Evolutionary conservation across 2,113 vertebrate genomes (phyloP), one percentile per base, ranked within the genome.

Genomic region (Zosterops hypoxanthus): DNA sequence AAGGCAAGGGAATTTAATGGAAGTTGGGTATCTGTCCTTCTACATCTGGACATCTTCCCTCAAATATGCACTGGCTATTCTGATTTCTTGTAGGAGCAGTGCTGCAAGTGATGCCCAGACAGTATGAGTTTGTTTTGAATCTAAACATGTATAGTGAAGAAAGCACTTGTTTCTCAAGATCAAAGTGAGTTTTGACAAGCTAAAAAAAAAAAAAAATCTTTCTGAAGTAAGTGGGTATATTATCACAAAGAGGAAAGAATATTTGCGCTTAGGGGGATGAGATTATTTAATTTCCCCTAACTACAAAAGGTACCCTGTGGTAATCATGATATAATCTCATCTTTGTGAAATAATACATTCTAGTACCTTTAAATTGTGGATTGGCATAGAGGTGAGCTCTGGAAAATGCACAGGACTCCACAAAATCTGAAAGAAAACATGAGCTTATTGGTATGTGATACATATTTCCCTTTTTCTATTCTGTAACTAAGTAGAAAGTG

Each of bases 251-350:
- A 56, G 22, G 44, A 64, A 72, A 73, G 42, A 77, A 47, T 63
- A 41, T 78, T 70, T 50, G 4, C 88, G 16, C 9, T 59, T 2
- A 5, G 11, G 28, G 25, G 20, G 22, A 33, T 77, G 61, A 94
- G 60, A 78, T 89, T 81, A 82, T 91, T 79, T 85, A 2, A 76
- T 94, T 91, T 94, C 86, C 29, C 75, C 28, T 72, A 80, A 59
- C 29, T 75, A 29, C 56, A 83, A 63, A 56, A 78, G 68, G 55
- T 80, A 71, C 63, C 18, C 81, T 56, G 55, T 88, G 10, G 7
- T 88, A 92, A 94, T 88, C 85, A 78, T 60, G 23, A 61, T 73
- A 77, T 68, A 93, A 82, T 96, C 77, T 91, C 61, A 46, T 86
- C 3, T 84, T 92, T 46, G 10, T 82, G 41, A 66, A 70, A 52